These are phyloP conservation scores for Cephalopachus bancanus DNA, from an alignment of 2,797 vertebrate genomes.

Conservation along the genomic window DNA sequence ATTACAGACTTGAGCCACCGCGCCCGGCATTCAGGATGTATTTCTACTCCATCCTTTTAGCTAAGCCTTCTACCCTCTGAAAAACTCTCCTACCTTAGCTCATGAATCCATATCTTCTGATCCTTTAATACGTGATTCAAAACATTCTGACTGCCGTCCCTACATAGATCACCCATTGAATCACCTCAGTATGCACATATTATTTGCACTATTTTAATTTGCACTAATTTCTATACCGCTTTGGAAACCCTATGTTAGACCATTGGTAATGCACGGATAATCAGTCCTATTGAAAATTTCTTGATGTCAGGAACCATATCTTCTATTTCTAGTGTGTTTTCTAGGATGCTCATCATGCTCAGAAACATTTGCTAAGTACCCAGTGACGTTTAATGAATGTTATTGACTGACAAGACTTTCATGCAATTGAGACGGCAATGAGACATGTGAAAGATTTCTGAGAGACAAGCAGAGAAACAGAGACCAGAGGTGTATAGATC, in stretches of 20 bases:
- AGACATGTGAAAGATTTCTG: constrained; percentile 60
- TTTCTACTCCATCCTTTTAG: constrained; percentile 5
- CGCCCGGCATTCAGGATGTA: not conserved
- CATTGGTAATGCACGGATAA: constrained; percentile 32
- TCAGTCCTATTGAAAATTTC: constrained; percentile 38
- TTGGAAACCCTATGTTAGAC: constrained; percentile 12
- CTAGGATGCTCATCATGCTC: constrained; percentile 33
- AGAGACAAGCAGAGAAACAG: constrained; percentile 58
- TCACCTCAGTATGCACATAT: not conserved
- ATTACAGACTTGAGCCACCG: too few species aligned
- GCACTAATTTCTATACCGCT: constrained; percentile 36
- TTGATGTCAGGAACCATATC: constrained; percentile 16
- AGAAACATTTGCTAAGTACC: constrained; percentile 55
- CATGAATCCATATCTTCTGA: not conserved
- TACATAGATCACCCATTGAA: not conserved
- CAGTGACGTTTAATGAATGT: constrained; percentile 42
- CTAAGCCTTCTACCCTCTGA: not conserved
- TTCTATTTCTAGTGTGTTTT: constrained; percentile 19
- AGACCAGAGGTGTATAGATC: constrained; percentile 39
- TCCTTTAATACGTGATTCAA: constrained; percentile 32
- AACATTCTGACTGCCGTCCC: not conserved
- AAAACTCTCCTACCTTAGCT: not conserved
- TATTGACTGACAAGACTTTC: constrained; percentile 42
- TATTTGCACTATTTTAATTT: constrained; percentile 53
- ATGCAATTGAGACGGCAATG: constrained; percentile 54